These are phyloP conservation scores for Pycnonotus jocosus DNA, from an alignment of 2,113 vertebrate genomes.

Conservation along the genomic window DNA sequence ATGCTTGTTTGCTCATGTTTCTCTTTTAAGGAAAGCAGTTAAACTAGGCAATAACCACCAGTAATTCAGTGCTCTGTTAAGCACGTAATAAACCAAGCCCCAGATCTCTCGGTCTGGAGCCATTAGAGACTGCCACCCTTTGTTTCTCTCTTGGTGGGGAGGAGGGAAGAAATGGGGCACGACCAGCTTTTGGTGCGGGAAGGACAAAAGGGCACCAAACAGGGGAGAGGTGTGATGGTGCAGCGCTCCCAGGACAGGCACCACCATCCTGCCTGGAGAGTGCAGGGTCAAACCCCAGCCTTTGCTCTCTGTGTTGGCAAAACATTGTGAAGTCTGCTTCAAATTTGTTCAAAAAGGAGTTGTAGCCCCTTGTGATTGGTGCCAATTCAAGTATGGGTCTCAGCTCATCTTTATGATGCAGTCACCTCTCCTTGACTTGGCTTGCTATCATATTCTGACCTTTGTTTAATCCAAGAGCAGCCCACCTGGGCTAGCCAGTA, in stretches of 20 bases:
- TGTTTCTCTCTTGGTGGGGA: background rate
- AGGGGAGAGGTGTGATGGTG: background rate
- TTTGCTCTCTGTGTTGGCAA: background rate
- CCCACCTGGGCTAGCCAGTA: background rate
- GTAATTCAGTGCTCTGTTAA: constrained; percentile 54
- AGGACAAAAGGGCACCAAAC: background rate
- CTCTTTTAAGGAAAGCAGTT: constrained; percentile 44
- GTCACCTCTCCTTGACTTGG: background rate
- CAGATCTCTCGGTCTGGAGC: background rate
- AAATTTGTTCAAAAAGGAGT: background rate
- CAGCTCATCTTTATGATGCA: background rate
- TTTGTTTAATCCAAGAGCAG: background rate
- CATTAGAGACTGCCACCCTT: background rate
- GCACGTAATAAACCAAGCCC: constrained; percentile 46
- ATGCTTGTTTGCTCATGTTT: constrained; percentile 45
- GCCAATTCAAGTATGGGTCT: fast-evolving
- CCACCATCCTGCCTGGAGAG: background rate
- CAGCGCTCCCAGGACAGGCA: background rate
- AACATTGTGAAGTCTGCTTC: background rate
- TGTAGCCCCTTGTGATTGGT: background rate
- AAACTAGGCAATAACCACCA: constrained; percentile 29
- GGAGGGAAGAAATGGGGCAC: background rate
- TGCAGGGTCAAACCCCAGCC: background rate
- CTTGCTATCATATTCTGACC: background rate
- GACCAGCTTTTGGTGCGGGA: background rate